Evolutionary conservation across 2,888 invertebrate species (phyloP), one percentile per base, ranked within the genome.

Genomic region (Leptura quadrifasciata): DNA sequence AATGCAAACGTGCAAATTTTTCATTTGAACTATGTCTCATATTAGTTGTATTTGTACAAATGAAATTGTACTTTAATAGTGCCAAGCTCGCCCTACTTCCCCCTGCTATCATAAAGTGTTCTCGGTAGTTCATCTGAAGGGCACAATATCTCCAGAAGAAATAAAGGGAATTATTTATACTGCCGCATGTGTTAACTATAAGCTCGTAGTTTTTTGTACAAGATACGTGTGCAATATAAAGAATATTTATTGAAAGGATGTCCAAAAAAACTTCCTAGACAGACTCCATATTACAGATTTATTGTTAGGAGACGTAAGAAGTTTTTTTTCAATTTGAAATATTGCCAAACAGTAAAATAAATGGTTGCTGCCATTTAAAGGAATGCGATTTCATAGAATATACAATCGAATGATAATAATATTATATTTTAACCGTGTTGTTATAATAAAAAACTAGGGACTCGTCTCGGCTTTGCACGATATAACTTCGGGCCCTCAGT

Each of bases 141-240:
- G 47, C 47, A 15, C n/a, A 47, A 47, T 47, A 47, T n/a, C 47
- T n/a, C 6, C 15, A 47, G 47, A 47, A 31, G 27, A 61, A 61
- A 61, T 31, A 61, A 61, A 61, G 31, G 60, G 9, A 27, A 61
- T 61, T 61, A 61, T 61, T 47, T 47, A 47, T 61, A 61, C 60
- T 27, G 31, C 31, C 24, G 60, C 60, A 61, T 31, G 60, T 61
- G 60, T 27, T 27, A 61, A 61, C 60, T 27, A n/a, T 31, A 61
- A 31, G 60, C 60, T n/a, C 17, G 17, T 9, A 61, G 60, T 8
- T 61, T 61, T 61, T 31, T 61, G 60, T 61, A 61, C 60, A 61
- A 6, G 60, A 61, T 24, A 61, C 60, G 60, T 61, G 60, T 17
- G 31, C 27, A 61, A 61, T 61, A 61, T 61, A 61, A 61, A 61